Evolutionary conservation across 2,888 invertebrate genomes (phyloP).

Genomic region (Pristionchus maxplancki): DNA sequence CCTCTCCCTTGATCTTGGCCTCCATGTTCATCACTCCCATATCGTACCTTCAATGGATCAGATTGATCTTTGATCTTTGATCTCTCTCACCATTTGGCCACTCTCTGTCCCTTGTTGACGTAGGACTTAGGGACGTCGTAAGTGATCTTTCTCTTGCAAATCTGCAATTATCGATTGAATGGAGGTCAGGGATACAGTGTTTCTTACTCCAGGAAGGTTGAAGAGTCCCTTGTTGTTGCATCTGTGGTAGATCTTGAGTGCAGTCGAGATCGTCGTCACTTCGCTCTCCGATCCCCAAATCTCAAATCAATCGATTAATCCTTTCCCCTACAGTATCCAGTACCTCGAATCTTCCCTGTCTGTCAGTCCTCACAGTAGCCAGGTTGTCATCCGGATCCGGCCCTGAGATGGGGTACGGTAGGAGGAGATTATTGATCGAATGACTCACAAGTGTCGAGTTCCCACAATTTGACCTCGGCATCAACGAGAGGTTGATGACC

Average conservation of each 20-base stretch:
- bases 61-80: constrained; percentile 25
- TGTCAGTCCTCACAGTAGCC: constrained; percentile 26
- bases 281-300: constrained; percentile 15
- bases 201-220: constrained; percentile 36
- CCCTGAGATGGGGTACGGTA: not conserved
- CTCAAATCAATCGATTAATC: not conserved
- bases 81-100: not conserved
- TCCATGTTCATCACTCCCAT: constrained; percentile 51
- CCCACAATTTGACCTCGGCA: constrained; percentile 50
- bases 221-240: constrained; percentile 52
- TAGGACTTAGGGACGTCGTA: constrained; percentile 44
- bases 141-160: constrained; percentile 51
- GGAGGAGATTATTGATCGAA: not conserved
- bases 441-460: constrained; percentile 50
- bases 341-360: constrained; percentile 46
- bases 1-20: constrained; percentile 45
- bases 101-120: constrained; percentile 38
- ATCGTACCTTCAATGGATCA: constrained; percentile 15
- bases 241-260: constrained; percentile 51
- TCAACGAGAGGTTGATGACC: constrained; percentile 14
- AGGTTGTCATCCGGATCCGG: constrained; percentile 52
- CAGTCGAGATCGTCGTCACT: constrained; percentile 14
- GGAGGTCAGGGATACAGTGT: not conserved
- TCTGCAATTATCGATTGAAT: constrained; percentile 40
- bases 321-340: not conserved